Base-by-base conservation (phyloP, 2,888 invertebrate species). In the Graphium colonna region DNA sequence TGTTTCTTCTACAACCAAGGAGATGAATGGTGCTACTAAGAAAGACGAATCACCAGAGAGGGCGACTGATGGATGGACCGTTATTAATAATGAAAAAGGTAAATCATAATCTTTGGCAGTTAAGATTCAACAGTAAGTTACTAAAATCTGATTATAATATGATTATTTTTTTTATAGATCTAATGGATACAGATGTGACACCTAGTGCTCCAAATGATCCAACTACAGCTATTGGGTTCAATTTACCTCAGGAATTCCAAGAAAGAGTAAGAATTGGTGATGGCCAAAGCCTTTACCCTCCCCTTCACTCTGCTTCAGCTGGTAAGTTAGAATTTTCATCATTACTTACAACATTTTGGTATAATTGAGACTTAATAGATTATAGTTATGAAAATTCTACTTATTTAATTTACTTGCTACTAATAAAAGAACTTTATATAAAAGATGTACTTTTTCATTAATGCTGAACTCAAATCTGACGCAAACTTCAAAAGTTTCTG, bases 81-180 rank as follows among this genome's bases (percentile, higher is more conserved):
- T 87, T 60, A 84, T 88, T 55, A 82, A 82, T 46, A 77, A 78
- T 33, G 83, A 83, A 7, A 82, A 77, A 71, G 85, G 85, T 85
- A 72, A 31, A 13, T 5, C 21, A 3, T 21, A 21, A n/a, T 5
- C 21, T 21, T 21, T 5, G n/a, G n/a, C 38, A 16, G n/a, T 1
- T 38, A 21, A 16, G n/a, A 38, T 39, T 15, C 28, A 28, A 16
- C 13, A 40, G 0, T 9, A 12, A 40, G 8, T 39, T 12, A 13
- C 7, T 39, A 4, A 9, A 31, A 1, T 44, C 4, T 0, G 3
- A 15, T 15, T 15, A 5, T 10, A 0, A 9, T 36, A n/a, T n/a
- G n/a, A n/a, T n/a, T n/a, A n/a, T 36, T 9, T 16, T 18, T 26
- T 50, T 55, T 56, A 39, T 52, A 84, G 85, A 85, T 63, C 56